Evolutionary conservation across 2,113 vertebrate genomes (phyloP).

Genomic region (Felis catus): DNA sequence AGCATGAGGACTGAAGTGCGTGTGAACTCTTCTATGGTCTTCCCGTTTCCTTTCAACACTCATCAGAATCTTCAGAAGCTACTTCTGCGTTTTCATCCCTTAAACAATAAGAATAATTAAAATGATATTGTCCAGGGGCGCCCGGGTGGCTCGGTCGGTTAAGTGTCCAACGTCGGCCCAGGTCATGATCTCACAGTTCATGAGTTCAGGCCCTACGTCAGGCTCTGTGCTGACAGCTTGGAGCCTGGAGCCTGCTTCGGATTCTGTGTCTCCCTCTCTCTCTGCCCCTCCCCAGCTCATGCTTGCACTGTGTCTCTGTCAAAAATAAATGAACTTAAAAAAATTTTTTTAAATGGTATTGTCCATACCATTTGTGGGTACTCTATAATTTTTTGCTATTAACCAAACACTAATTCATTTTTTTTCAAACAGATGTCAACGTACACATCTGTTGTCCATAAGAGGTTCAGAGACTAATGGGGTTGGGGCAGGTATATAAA

Average conservation of each 20-base stretch:
- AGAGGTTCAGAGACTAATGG: neutral
- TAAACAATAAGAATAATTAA: neutral
- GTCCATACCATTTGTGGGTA: neutral
- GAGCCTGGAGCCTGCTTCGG: too few relatives aligned
- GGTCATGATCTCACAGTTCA: too few relatives aligned
- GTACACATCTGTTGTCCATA: neutral
- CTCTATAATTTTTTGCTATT: neutral
- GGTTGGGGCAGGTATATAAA: neutral
- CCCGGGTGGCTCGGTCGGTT: too few relatives aligned
- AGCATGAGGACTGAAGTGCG: neutral
- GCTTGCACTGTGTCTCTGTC: too few relatives aligned
- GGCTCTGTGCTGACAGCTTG: too few relatives aligned
- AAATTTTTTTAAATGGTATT: too few relatives aligned
- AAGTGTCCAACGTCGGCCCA: too few relatives aligned
- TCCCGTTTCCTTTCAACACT: neutral
- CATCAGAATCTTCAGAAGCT: neutral
- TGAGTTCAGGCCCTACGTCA: too few relatives aligned
- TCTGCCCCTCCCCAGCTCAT: too few relatives aligned
- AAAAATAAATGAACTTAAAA: too few relatives aligned
- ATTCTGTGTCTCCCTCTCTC: too few relatives aligned
- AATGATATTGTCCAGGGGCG: too few relatives aligned
- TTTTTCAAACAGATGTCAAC: neutral
- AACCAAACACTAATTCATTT: neutral
- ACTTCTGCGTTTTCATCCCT: fast-evolving
- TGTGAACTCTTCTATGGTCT: neutral